Evolutionary conservation across 35 echinoderm and acorn worm species (phyloP), one percentile per base, ranked within the genome.

Genomic region (Apostichopus californicus): DNA sequence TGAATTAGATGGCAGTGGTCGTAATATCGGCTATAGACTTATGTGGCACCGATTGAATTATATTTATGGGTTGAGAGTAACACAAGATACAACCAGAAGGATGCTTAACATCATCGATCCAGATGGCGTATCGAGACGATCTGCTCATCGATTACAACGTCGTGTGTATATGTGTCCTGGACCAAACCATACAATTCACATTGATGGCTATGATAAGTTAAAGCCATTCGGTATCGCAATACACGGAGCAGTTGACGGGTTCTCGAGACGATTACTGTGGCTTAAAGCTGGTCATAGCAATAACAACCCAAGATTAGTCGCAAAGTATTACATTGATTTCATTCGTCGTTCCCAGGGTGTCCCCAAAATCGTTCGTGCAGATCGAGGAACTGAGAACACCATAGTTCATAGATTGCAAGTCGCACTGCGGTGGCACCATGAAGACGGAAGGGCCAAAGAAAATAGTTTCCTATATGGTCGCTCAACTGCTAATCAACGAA

Each of bases 121-220:
- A 56, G 90, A 53, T 54, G 89, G 89, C 10, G 89, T 91, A 18
- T 12, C 12, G 9, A 79, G 53, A 20, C 15, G 90, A 23, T 79
- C 8, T 17, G 52, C 23, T 13, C 17, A 54, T 23, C 90, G 93
- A 54, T 21, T 94, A 53, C 59, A 55, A 79, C 65, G 93, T 14
- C 73, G 93, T 18, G 14, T 53, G 20, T 94, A 94, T 80, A 81
- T 6, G 18, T 79, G 57, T 66, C 54, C 80, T 63, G 93, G 93
- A 10, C 93, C 87, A 90, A 90, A 94, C 60, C 80, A 94, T 56
- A 53, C 64, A 55, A 23, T 79, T 60, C 86, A 94, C 60, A 81
- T 94, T 17, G 93, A 94, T 90, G 86, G 87, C 1, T 90, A 94
- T n/a, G 93, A 94, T 56, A 90, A 94, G 80, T 82, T 94, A 55